phyloP scores from a whole-genome alignment of 2,113 vertebrate genomes.

The Gyps fulvus region DNA sequence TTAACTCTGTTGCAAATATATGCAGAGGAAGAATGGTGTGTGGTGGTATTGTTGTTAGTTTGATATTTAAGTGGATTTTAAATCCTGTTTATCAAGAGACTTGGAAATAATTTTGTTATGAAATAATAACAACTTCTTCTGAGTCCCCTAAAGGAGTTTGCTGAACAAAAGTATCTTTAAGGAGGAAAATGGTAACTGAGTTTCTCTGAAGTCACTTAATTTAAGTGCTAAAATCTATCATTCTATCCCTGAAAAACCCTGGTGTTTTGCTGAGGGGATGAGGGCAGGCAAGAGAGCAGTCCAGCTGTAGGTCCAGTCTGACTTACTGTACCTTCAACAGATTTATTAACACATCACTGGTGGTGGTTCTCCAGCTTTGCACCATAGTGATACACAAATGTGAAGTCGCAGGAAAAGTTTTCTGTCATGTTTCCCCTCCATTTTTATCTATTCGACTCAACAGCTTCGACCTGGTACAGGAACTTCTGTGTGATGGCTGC shows the following conservation, averaged over 20 bases:
- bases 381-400: rapidly evolving
- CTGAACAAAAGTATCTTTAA: not conserved
- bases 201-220: not conserved
- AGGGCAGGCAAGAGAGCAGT: not conserved
- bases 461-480: not conserved
- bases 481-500: not conserved
- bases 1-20: not conserved
- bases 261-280: not conserved
- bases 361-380: not conserved
- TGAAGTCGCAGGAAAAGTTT: not conserved
- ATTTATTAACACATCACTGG: not conserved
- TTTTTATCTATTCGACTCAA: not conserved
- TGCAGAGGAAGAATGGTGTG: not conserved
- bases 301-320: not conserved
- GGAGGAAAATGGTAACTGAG: not conserved
- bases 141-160: not conserved
- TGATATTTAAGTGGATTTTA: not conserved
- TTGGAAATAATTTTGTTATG: not conserved
- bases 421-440: not conserved
- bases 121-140: not conserved
- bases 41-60: not conserved
- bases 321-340: not conserved
- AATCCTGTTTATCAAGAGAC: not conserved
- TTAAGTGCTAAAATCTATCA: not conserved
- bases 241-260: not conserved